Evolutionary conservation across 2,113 vertebrate species (phyloP).

Genomic region (Perognathus longimembris): DNA sequence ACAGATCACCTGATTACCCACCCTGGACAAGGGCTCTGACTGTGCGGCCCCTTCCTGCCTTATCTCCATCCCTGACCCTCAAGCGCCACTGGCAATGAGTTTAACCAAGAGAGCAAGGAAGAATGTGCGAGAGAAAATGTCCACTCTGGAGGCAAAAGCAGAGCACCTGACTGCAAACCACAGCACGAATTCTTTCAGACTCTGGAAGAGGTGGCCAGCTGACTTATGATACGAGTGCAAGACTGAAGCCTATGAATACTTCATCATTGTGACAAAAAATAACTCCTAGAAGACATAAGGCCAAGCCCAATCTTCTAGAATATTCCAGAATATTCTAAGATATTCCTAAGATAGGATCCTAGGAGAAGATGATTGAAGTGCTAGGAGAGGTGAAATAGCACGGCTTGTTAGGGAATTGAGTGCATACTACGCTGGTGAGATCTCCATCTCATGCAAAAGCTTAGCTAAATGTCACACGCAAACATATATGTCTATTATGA

Average conservation of each 20-base stretch:
- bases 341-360: not conserved
- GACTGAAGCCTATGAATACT: not conserved
- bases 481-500: no score
- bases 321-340: not conserved
- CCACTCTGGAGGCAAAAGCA: not conserved
- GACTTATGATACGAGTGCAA: not conserved
- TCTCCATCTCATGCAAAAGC: not conserved
- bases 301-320: not conserved
- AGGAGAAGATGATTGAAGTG: not conserved
- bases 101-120: not conserved
- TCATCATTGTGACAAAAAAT: not conserved
- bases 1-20: no score
- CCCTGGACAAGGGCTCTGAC: no score
- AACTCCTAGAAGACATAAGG: not conserved
- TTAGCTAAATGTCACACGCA: no score
- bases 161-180: no score
- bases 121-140: not conserved
- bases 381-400: not conserved
- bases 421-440: not conserved
- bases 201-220: not conserved
- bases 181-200: not conserved
- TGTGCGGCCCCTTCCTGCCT: no score
- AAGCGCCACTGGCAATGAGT: no score
- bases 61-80: no score
- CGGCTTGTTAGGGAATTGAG: not conserved